Conservation (phyloP, 2,888 invertebrate species). For the Pristionchus japonicus region DNA sequence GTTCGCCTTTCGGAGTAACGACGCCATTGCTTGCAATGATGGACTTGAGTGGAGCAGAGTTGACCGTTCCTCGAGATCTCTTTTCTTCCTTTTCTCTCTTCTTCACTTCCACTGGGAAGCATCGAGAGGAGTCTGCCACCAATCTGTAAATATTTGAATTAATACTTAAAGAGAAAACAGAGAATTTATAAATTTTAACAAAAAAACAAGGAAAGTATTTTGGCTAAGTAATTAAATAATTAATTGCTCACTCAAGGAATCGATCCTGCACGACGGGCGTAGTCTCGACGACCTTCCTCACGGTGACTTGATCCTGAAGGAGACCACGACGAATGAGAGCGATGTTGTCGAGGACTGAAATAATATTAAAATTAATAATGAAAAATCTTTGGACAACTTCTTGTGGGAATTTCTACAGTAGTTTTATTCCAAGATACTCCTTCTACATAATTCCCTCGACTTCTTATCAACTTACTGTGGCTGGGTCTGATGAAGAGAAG, state of each 20-base stretch:
- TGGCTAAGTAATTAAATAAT: too few species aligned
- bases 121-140: background rate
- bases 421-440: too few species aligned
- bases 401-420: too few species aligned
- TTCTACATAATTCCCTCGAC: too few species aligned
- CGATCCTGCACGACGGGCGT: constrained; percentile 15
- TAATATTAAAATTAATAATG: background rate
- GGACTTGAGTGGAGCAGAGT: background rate
- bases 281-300: background rate
- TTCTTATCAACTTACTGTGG: background rate
- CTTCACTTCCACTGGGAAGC: background rate
- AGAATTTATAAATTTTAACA: background rate
- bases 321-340: constrained; percentile 11
- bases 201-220: too few species aligned
- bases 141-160: background rate
- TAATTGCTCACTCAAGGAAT: constrained; percentile 1
- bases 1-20: background rate
- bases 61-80: background rate
- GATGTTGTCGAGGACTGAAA: constrained; percentile 30
- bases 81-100: background rate
- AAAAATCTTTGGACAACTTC: too few species aligned
- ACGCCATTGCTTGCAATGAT: background rate
- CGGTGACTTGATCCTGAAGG: background rate
- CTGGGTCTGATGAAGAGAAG: background rate
- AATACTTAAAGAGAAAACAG: too few species aligned